Percentiles rank a stretch among this genome's conserved stretches.
phyloP scores from a whole-genome alignment of 1,140 invertebrate genomes.

The Dryas iulia region DNA sequence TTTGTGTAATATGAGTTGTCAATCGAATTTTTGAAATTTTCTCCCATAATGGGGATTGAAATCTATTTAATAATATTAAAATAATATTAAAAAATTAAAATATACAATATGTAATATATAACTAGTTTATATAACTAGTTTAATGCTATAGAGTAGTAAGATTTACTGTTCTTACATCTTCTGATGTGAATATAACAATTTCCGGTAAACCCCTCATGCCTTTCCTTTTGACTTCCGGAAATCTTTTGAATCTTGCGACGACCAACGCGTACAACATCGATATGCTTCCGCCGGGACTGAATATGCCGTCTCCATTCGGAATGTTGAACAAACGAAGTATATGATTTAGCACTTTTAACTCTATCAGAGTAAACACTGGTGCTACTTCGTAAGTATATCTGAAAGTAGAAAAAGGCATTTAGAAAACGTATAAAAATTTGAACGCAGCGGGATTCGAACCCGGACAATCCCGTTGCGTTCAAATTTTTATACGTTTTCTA shows the following conservation, averaged over 20 bases:
- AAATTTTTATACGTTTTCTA: too few species aligned
- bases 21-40: too few species aligned
- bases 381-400: conserved; percentile 91
- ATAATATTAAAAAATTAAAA: too few species aligned
- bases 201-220: conserved; percentile 83
- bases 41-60: too few species aligned
- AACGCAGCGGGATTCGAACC: too few species aligned
- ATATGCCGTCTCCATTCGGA: conserved; percentile 85
- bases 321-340: conserved; percentile 86
- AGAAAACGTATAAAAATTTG: too few species aligned
- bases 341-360: conserved; percentile 83
- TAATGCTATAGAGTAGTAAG: too few species aligned
- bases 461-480: too few species aligned
- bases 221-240: conserved; percentile 88
- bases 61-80: too few species aligned
- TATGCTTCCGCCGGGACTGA: conserved; percentile 91
- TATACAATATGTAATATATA: too few species aligned
- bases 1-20: too few species aligned
- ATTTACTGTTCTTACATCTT: conserved; percentile 82
- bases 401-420: conserved; percentile 36
- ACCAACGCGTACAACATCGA: conserved; percentile 92
- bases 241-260: conserved; percentile 86
- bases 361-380: conserved; percentile 87
- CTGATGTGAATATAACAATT: conserved; percentile 87
- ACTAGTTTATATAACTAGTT: too few species aligned